Evolutionary conservation across 2,113 vertebrate genomes (phyloP).

Genomic region (Hylia prasina): DNA sequence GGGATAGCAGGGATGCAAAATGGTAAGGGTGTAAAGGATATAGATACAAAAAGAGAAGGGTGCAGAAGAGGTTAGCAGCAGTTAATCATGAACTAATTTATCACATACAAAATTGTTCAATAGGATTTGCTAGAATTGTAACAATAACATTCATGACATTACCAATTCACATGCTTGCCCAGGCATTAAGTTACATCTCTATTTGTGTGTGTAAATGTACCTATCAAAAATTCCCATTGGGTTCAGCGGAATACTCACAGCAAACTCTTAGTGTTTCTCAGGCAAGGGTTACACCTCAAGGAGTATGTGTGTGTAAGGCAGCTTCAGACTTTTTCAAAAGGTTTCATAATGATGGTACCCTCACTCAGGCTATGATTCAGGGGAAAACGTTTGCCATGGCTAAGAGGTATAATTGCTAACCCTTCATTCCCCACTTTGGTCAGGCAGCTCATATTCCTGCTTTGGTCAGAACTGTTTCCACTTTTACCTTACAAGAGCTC

Average conservation of each 20-base stretch:
- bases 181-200: background rate
- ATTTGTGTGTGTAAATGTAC: too few relatives aligned
- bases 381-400: background rate
- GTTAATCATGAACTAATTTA: background rate
- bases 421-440: background rate
- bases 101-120: background rate
- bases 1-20: background rate
- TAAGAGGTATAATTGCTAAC: background rate
- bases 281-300: rapidly evolving
- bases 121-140: background rate
- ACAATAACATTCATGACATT: too few relatives aligned
- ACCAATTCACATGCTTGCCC: background rate
- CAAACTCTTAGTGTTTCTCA: background rate
- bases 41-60: background rate
- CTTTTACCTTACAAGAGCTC: background rate
- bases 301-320: background rate
- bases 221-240: background rate
- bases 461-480: background rate
- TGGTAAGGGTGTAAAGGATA: background rate
- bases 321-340: background rate
- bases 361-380: background rate
- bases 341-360: background rate
- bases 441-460: background rate
- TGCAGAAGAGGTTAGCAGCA: background rate
- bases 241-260: background rate